Evolutionary conservation across 2,113 vertebrate genomes (phyloP).

Genomic region (Alethe castanea): DNA sequence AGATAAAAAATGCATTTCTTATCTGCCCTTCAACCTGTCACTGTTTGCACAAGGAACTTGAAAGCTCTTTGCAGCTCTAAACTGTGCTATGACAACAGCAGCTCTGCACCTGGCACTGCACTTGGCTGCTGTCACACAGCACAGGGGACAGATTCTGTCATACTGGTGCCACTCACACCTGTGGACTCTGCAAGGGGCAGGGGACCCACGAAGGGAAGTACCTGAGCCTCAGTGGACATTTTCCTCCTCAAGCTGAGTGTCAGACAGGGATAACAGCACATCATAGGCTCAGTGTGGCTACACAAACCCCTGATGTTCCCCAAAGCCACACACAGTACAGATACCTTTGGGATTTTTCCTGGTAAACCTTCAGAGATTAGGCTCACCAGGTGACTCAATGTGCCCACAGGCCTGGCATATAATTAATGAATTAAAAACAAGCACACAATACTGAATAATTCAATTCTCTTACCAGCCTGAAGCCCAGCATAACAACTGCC

Average conservation of each 20-base stretch:
- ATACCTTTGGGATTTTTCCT: not conserved
- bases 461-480: not conserved
- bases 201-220: not conserved
- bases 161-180: not conserved
- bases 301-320: not conserved
- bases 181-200: not conserved
- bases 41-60: not conserved
- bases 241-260: conserved; percentile 50
- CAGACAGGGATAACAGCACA: conserved; percentile 74
- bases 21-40: not conserved
- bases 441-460: not conserved
- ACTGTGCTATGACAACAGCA: not conserved
- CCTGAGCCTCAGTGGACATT: conserved; percentile 49
- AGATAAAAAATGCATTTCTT: not conserved
- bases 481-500: not conserved
- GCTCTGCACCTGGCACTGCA: not conserved
- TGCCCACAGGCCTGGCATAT: not conserved
- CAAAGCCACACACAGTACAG: not conserved
- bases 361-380: not conserved
- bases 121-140: fast-evolving
- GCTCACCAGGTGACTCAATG: not conserved
- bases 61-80: not conserved
- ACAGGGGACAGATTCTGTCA: not conserved
- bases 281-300: conserved; percentile 39
- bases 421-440: not conserved